A percentile compares a stretch with the other conserved stretches of the same genome.
phyloP scores from a whole-genome alignment of 2,113 vertebrate genomes.

The Rhinoptilus africanus region DNA sequence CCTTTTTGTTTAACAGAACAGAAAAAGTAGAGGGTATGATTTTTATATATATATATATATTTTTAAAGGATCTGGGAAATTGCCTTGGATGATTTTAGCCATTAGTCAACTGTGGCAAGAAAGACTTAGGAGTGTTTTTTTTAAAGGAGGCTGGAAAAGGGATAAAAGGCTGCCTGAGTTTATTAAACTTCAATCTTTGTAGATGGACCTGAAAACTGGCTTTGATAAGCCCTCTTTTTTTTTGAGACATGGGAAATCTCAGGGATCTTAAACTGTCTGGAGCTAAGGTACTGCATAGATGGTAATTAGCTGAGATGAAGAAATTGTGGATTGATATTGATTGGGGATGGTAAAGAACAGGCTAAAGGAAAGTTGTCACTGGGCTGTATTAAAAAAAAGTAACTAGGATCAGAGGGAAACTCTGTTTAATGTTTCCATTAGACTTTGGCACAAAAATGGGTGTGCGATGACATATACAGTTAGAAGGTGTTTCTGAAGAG shows the following conservation, averaged over 20 bases:
- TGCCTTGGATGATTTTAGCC: neutral
- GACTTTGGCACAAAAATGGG: neutral
- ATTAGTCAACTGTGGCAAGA: neutral
- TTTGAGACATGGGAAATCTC: neutral
- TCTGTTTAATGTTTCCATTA: neutral
- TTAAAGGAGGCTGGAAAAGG: neutral
- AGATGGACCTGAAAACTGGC: neutral
- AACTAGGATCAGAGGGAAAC: neutral
- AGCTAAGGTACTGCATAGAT: neutral
- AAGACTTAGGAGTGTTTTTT: neutral
- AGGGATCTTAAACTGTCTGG: neutral
- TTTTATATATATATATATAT: neutral
- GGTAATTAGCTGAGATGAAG: neutral
- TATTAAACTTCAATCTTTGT: neutral
- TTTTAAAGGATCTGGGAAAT: neutral
- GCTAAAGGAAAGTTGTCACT: neutral
- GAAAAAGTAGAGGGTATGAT: neutral
- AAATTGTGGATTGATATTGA: neutral
- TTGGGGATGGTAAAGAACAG: neutral
- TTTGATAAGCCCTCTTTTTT: neutral
- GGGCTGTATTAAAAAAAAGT: neutral
- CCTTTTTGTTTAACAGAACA: no score
- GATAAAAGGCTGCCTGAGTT: neutral
- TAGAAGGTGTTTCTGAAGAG: neutral
- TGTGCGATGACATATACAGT: accelerated